Conservation (phyloP, 2,113 vertebrate species). For the Pipa parva region DNA sequence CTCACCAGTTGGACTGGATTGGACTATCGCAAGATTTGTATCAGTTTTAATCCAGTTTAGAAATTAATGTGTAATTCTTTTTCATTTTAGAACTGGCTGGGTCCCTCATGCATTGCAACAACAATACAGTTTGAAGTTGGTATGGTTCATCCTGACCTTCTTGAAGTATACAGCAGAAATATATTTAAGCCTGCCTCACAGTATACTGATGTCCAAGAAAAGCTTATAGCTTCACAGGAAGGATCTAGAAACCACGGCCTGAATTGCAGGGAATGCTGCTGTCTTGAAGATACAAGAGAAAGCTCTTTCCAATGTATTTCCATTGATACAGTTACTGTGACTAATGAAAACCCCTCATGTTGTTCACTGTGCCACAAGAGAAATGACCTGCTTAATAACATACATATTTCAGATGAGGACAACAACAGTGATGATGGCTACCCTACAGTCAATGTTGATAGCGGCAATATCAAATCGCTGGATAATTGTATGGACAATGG, state of each 20-base stretch:
- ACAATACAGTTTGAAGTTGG: conserved; percentile 51
- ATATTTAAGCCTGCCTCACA: conserved; percentile 5
- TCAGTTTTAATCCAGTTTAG: no score
- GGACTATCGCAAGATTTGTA: no score
- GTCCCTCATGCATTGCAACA: conserved; percentile 47
- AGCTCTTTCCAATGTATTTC: conserved; percentile 69
- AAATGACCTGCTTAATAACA: conserved; percentile 3
- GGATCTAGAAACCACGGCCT: background rate
- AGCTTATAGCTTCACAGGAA: conserved; percentile 14
- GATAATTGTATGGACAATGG: conserved; percentile 33
- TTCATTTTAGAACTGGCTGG: conserved; percentile 62
- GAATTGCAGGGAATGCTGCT: conserved; percentile 23
- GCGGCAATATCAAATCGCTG: conserved; percentile 18
- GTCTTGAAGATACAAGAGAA: conserved; percentile 45
- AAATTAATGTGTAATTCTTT: background rate
- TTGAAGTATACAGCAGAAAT: conserved; percentile 49
- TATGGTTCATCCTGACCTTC: conserved; percentile 43
- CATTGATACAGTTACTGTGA: conserved; percentile 78
- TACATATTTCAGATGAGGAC: conserved; percentile 27
- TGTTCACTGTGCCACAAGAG: conserved; percentile 47
- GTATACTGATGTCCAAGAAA: conserved; percentile 25
- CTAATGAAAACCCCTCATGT: conserved; percentile 53
- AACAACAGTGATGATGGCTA: conserved; percentile 46
- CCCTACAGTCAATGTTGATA: conserved; percentile 54
- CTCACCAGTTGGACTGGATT: no score